Evolutionary conservation across 2,888 invertebrate species (phyloP), one percentile per base, ranked within the genome.

Genomic region (Protonemura montana): DNA sequence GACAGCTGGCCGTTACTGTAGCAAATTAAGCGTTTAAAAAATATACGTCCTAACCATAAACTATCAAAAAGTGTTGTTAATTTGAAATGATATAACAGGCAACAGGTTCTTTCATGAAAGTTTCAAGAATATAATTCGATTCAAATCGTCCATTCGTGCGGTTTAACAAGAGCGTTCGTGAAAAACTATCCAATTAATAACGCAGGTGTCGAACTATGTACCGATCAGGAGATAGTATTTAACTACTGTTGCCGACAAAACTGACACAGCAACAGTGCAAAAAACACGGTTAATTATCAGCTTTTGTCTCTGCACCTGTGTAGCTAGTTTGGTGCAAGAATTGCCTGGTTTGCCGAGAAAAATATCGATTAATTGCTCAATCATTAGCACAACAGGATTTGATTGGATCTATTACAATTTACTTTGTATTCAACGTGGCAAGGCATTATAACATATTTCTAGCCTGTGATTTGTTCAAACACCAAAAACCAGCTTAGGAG

Each of bases 221-320:
- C 59, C 59, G 59, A 59, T 59, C 21, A 16, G 59, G 59, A 59
- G 59, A 13, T 59, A 59, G 59, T 59, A 21, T 59, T 59, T 59
- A 59, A 7, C 59, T 59, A 59, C 21, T 21, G 7, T 59, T 59
- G 59, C 59, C 59, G 59, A 59, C 59, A 59, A 59, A 59, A 59
- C 59, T 59, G 59, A 59, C 59, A 21, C 59, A 21, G 13, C 59
- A 13, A 59, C 59, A 21, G 59, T 59, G 59, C 13, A 59, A 59
- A 59, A n/a, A 59, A 59, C 59, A 59, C 13, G 59, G 59, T 59
- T 59, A 3, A 59, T 59, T 59, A 59, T 21, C 59, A 59, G 59
- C 59, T 59, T 59, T 59, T 59, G 59, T 59, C 59, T 59, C 59
- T 59, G 59, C 59, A 59, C 59, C 59, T 59, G 59, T 59, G 21